Evolutionary conservation across 2,113 vertebrate genomes (phyloP), one percentile per base, ranked within the genome.

Genomic region (Isichthys henryi): DNA sequence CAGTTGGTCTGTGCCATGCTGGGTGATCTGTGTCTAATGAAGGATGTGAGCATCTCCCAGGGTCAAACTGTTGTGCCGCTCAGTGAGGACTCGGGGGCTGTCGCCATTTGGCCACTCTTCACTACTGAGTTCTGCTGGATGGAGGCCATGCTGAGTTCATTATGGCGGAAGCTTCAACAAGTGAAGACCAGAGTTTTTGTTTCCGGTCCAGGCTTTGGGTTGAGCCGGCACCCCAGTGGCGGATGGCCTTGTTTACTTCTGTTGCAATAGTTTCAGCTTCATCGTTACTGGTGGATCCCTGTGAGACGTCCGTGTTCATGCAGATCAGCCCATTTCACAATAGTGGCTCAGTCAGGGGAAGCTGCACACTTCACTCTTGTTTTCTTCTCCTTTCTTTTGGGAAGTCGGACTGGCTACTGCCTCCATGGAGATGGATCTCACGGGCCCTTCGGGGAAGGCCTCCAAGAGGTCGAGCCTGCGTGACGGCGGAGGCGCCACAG

Each of bases 391-490:
- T 58, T 48, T n/a, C 89, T 39, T 43, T 7, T 43, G 74, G 35
- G 74, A 80, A 80, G 74, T 43, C 93, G 90, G 88, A 8, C 11
- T 52, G 31, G 56, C 23, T 89, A 23, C 82, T 1, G 43, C 84
- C 89, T 49, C 27, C 0, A 96, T 95, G 94, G 93, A 95, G 85
- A 58, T 90, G 21, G 91, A 88, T 21, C 86, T 15, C 84, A 82
- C 92, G 0, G 87, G 89, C 39, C 31, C 23, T 0, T 52, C 92
- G 11, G 39, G 23, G 0, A 86, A 83, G 58, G 91, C 92, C 7
- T 48, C 2, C 0, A 88, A 90, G 5, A 58, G 3, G 0, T 90
- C 82, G 10, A 84, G 27, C 1, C 88, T 92, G 62, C 93, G 91
- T 11, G 35, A 88, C 35, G 35, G 86, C 21, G 87, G 93, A 53